These are phyloP conservation scores for Neolamprologus kungweensis DNA, from an alignment of 2,113 vertebrate species.

Conservation along the genomic window DNA sequence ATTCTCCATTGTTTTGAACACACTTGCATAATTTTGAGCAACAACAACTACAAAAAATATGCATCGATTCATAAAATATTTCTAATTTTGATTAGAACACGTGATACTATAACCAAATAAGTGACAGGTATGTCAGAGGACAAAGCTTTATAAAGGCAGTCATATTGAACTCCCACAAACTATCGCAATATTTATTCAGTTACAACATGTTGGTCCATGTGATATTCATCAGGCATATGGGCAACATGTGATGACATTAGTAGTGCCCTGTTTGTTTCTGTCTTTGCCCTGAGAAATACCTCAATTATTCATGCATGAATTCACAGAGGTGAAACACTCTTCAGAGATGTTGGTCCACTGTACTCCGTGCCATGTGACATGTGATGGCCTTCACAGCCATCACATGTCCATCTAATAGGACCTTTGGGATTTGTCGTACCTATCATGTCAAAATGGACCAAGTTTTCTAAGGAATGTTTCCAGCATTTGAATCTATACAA, in stretches of 20 bases:
- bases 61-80: not conserved
- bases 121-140: not conserved
- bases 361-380: not conserved
- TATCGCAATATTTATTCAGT: not conserved
- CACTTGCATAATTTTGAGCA: not conserved
- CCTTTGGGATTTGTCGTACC: not conserved
- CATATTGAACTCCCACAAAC: rapidly evolving
- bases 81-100: not conserved
- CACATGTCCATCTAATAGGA: not conserved
- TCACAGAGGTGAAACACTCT: not conserved
- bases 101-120: not conserved
- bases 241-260: not conserved
- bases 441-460: not conserved
- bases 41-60: not conserved
- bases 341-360: not conserved
- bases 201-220: not conserved
- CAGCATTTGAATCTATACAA: not conserved
- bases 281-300: not conserved
- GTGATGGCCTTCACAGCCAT: not conserved
- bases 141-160: not conserved
- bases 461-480: not conserved
- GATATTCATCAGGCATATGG: not conserved
- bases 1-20: not conserved
- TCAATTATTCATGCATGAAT: not conserved
- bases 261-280: not conserved